Conservation (phyloP, 2,888 invertebrate species). For the Tolmerus cingulatus region DNA sequence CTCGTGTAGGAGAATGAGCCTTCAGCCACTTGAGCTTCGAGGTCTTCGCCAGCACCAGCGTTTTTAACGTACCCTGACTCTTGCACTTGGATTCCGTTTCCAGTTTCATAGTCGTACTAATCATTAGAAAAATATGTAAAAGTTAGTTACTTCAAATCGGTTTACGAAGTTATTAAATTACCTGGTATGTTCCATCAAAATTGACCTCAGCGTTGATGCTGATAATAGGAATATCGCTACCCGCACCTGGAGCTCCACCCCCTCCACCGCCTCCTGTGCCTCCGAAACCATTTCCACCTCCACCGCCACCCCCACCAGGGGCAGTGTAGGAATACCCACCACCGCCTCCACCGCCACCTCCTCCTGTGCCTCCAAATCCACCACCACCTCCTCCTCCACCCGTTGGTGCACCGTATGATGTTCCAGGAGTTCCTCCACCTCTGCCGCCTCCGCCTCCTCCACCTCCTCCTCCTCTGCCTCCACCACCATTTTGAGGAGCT, state of each 20-base stretch:
- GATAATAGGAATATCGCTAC: conserved; percentile 57
- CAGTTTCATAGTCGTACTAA: conserved; percentile 77
- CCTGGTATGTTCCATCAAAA: conserved; percentile 60
- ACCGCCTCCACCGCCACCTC: neutral
- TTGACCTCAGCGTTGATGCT: conserved; percentile 59
- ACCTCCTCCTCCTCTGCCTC: conserved; percentile 16
- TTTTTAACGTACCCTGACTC: conserved; percentile 78
- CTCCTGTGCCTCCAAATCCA: neutral
- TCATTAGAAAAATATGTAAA: neutral
- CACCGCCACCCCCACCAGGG: neutral
- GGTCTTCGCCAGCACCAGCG: conserved; percentile 69
- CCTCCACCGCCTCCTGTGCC: conserved; percentile 45
- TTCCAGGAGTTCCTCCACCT: conserved; percentile 4
- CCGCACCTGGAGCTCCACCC: conserved; percentile 49
- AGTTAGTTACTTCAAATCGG: neutral
- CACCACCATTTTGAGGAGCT: neutral
- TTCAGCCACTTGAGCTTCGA: conserved; percentile 73
- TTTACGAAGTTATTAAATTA: conserved; percentile 45
- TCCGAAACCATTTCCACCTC: neutral
- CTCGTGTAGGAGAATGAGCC: conserved; percentile 76
- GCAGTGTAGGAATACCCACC: neutral
- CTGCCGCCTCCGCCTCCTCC: conserved; percentile 5
- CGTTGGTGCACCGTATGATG: neutral
- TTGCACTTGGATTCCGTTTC: conserved; percentile 76
- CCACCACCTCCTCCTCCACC: neutral